Conservation (phyloP, 2,113 vertebrate genomes). For the Melanocharis versteri region DNA sequence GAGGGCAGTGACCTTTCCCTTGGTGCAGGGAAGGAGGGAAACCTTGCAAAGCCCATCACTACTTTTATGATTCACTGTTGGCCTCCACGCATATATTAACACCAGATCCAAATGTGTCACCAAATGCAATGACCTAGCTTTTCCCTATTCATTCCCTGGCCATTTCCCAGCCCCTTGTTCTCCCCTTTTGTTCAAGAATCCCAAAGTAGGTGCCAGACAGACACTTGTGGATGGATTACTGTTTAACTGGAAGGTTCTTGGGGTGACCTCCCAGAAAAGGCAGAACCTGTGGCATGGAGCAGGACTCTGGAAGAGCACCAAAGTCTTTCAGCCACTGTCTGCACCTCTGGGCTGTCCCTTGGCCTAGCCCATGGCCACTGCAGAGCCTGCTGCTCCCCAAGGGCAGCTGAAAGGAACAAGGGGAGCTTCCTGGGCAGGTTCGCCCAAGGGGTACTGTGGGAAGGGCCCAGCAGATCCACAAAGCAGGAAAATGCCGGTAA, state of each 20-base stretch:
- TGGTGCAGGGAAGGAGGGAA: background rate
- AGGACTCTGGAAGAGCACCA: background rate
- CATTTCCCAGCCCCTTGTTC: background rate
- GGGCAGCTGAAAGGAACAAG: background rate
- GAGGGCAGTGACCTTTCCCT: background rate
- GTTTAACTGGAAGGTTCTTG: background rate
- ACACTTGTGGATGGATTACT: fast-evolving
- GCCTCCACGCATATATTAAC: background rate
- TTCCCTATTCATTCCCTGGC: background rate
- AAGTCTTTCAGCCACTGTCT: background rate
- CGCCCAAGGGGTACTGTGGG: background rate
- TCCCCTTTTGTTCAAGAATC: background rate
- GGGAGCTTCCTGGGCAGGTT: background rate
- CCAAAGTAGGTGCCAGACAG: background rate
- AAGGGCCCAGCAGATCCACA: background rate
- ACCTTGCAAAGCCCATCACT: background rate
- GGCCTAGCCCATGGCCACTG: fast-evolving
- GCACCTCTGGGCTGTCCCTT: background rate
- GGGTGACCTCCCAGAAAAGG: background rate
- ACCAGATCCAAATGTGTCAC: background rate
- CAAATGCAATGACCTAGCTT: background rate
- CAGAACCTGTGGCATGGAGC: background rate
- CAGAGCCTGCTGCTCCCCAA: background rate
- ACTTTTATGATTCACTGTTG: background rate
- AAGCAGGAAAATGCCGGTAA: constrained; percentile 63